Conservation (phyloP, 2,113 vertebrate genomes). For the Aptenodytes patagonicus region DNA sequence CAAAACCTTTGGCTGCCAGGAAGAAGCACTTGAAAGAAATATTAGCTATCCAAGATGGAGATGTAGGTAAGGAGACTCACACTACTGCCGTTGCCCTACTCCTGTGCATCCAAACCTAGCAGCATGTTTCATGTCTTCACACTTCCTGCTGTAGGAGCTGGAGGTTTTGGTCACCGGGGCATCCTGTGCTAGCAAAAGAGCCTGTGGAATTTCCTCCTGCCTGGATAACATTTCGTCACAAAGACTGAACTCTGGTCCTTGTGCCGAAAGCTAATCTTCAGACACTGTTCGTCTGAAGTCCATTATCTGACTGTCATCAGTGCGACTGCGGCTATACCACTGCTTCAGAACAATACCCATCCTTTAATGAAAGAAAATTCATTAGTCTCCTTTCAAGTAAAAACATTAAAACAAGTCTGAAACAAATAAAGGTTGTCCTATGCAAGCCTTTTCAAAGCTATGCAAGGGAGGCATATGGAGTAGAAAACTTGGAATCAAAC, state of each 20-base stretch:
- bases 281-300: background rate
- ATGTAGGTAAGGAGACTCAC: background rate
- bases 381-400: background rate
- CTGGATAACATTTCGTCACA: background rate
- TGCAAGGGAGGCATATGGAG: background rate
- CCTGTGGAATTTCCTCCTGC: background rate
- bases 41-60: background rate
- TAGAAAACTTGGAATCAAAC: background rate
- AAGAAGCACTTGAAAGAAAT: background rate
- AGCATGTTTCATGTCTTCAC: background rate
- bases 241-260: background rate
- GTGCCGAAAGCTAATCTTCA: background rate
- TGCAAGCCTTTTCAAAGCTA: background rate
- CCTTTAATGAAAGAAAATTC: background rate
- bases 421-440: background rate
- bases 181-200: background rate
- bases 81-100: background rate
- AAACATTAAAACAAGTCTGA: background rate
- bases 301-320: background rate
- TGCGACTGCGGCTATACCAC: background rate
- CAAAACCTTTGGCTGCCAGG: background rate
- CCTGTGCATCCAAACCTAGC: background rate
- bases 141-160: background rate
- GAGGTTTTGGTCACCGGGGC: background rate
- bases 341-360: background rate